Evolutionary conservation across 2,113 vertebrate species (phyloP).

Genomic region (Triplophysa tibetana): DNA sequence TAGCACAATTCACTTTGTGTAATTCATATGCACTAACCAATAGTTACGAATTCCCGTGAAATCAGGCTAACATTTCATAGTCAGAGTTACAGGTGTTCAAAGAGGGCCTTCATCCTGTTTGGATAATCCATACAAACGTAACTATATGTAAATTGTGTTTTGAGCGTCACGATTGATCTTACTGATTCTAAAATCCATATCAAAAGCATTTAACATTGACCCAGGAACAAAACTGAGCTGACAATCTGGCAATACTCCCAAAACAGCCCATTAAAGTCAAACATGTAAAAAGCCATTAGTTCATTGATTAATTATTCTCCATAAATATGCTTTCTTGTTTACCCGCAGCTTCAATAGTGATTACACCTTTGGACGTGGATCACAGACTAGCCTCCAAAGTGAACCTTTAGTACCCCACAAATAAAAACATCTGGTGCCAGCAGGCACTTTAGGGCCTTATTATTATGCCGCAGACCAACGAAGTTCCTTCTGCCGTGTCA

Average conservation of each 20-base stretch:
- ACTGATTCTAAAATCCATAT: too few species aligned
- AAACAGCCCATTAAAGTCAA: background rate
- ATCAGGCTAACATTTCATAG: too few species aligned
- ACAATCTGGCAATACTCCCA: background rate
- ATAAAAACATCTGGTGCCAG: slow-evolving; percentile 76
- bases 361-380: slow-evolving; percentile 67
- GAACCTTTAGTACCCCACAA: slow-evolving; percentile 66
- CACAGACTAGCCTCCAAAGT: slow-evolving; percentile 67
- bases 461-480: slow-evolving; percentile 67
- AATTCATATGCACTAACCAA: too few species aligned
- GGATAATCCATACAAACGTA: background rate
- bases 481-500: slow-evolving; percentile 64
- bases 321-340: slow-evolving; percentile 44
- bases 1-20: too few species aligned
- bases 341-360: slow-evolving; percentile 58
- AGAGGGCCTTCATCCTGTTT: background rate
- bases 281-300: background rate
- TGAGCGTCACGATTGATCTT: too few species aligned
- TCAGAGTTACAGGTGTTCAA: too few species aligned
- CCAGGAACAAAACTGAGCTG: background rate
- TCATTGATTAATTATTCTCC: slow-evolving; percentile 61
- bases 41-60: too few species aligned
- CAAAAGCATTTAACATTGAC: background rate
- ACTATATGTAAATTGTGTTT: background rate
- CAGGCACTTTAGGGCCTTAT: slow-evolving; percentile 68